Percentiles rank a stretch among this genome's conserved stretches.
Conservation (phyloP, 2,888 invertebrate species). For the Hypomecis atomaria region DNA sequence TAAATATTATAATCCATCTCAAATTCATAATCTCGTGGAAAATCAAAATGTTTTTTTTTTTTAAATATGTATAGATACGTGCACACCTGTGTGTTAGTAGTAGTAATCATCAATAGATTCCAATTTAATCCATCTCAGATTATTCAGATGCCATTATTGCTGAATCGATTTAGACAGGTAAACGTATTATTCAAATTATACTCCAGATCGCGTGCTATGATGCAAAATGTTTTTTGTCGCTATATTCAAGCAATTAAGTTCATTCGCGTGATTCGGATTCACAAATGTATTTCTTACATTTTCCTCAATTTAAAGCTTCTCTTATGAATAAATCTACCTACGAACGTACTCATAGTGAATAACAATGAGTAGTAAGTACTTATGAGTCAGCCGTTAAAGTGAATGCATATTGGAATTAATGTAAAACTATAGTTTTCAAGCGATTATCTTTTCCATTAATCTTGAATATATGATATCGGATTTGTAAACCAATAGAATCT, state of each 20-base stretch:
- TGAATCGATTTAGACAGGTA: conserved; percentile 67
- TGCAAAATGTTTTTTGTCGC: conserved; percentile 76
- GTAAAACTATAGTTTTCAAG: background rate
- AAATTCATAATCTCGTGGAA: too few species aligned
- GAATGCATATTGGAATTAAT: background rate
- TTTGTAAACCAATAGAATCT: background rate
- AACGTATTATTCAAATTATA: conserved; percentile 76
- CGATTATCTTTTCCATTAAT: conserved; percentile 61
- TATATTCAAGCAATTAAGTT: conserved; percentile 71
- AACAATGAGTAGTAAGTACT: conserved; percentile 20
- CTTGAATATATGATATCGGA: conserved; percentile 29
- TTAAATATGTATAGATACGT: conserved; percentile 23
- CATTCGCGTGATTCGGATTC: conserved; percentile 77
- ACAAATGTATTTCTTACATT: conserved; percentile 50
- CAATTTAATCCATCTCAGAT: conserved; percentile 51
- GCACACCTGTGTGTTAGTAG: conserved; percentile 42
- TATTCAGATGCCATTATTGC: conserved; percentile 66
- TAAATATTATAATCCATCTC: too few species aligned
- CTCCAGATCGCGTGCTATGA: conserved; percentile 70
- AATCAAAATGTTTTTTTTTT: too few species aligned
- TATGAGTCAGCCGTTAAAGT: conserved; percentile 17
- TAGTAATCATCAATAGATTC: conserved; percentile 48
- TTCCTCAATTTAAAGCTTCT: conserved; percentile 30
- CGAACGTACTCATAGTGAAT: conserved; percentile 3
- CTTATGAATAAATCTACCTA: conserved; percentile 1